Evolutionary conservation across 2,888 invertebrate species (phyloP).

Genomic region (Hoplodrina blanda): DNA sequence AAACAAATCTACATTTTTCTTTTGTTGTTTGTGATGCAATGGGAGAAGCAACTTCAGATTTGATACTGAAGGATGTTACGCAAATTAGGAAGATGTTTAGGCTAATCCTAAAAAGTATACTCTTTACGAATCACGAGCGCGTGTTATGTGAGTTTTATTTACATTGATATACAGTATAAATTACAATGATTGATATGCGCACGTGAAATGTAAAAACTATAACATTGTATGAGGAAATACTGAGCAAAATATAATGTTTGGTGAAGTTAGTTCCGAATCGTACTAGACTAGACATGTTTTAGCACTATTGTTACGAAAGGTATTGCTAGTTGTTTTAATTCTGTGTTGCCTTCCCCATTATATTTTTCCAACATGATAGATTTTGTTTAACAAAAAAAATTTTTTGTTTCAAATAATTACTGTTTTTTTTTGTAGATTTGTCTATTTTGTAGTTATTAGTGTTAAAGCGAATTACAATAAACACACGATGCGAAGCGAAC

Average conservation of each 20-base stretch:
- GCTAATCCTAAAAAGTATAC: constrained; percentile 36
- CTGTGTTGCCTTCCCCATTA: constrained; percentile 55
- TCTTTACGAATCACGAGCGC: constrained; percentile 23
- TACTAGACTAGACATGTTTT: constrained; percentile 14
- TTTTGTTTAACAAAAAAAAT: background rate
- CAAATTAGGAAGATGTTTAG: constrained; percentile 46
- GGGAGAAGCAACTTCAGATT: constrained; percentile 55
- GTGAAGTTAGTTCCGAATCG: constrained; percentile 22
- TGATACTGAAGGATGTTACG: constrained; percentile 35
- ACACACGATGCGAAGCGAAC: constrained; percentile 78
- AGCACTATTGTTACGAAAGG: constrained; percentile 35
- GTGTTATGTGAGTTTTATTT: constrained; percentile 3
- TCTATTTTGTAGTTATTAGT: constrained; percentile 58
- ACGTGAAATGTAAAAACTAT: constrained; percentile 29
- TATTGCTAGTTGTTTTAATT: constrained; percentile 21
- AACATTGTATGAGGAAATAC: constrained; percentile 22
- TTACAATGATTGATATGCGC: constrained; percentile 34
- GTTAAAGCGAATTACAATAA: constrained; percentile 67
- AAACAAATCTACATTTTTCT: constrained; percentile 62
- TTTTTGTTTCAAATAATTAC: background rate
- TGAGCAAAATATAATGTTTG: constrained; percentile 40
- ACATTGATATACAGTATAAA: constrained; percentile 32
- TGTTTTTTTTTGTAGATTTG: constrained; percentile 63
- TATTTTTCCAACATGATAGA: background rate
- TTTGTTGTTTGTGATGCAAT: constrained; percentile 22